These are phyloP conservation scores for Platichthys stellatus DNA, from an alignment of 2,113 vertebrate genomes.

Conservation along the genomic window DNA sequence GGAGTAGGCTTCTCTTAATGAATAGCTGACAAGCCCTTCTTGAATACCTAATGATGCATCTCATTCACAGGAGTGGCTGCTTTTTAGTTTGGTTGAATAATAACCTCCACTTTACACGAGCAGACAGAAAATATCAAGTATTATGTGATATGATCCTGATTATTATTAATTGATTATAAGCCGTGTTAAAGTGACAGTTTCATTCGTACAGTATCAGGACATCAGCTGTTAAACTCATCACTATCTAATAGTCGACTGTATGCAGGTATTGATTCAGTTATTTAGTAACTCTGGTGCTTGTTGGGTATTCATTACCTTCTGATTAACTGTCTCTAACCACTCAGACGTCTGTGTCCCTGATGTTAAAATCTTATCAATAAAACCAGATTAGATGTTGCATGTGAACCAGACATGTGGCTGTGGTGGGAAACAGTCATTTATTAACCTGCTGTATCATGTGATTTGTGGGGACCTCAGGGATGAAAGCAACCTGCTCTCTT, in stretches of 20 bases:
- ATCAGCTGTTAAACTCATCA: background rate
- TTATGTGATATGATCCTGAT: background rate
- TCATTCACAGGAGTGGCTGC: background rate
- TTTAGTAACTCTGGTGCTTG: constrained; percentile 17
- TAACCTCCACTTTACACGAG: background rate
- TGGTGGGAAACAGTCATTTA: too few relatives aligned
- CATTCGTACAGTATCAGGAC: too few relatives aligned
- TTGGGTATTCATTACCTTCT: background rate
- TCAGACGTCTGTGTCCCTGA: rapidly evolving
- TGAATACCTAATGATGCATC: background rate
- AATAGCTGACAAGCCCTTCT: background rate
- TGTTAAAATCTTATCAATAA: background rate
- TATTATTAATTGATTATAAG: background rate
- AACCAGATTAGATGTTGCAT: too few relatives aligned
- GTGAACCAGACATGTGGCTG: too few relatives aligned
- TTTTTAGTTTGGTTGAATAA: background rate
- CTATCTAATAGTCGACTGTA: background rate
- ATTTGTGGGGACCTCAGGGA: too few relatives aligned
- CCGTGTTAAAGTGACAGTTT: too few relatives aligned
- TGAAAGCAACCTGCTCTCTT: too few relatives aligned
- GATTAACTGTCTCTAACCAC: background rate
- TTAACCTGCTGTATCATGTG: too few relatives aligned
- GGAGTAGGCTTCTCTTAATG: background rate
- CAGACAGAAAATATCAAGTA: background rate
- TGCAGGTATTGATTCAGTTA: background rate